Percentiles rank a stretch among this genome's conserved stretches.
phyloP scores from a whole-genome alignment of 2,888 invertebrate genomes.

The Bruchidius siliquastri region DNA sequence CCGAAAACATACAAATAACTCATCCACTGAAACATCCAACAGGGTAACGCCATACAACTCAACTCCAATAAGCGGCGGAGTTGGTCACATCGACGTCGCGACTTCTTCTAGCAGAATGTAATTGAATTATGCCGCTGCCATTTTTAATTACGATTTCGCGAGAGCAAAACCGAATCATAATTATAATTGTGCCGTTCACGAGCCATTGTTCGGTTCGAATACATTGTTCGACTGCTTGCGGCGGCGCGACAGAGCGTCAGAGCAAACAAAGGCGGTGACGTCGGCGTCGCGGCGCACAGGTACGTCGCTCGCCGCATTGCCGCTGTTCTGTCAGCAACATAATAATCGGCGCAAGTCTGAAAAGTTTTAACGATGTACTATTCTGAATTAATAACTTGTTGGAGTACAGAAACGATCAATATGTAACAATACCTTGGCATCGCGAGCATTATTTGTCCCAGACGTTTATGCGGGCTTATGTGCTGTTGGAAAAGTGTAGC shows the following conservation, averaged over 20 bases:
- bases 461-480: too few relatives aligned
- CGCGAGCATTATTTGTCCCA: background rate
- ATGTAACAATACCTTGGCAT: conserved; percentile 29
- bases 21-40: background rate
- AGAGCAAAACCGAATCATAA: conserved; percentile 43
- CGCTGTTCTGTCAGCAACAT: conserved; percentile 12
- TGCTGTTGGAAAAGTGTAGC: too few relatives aligned
- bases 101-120: background rate
- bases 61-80: background rate
- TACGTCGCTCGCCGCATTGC: background rate
- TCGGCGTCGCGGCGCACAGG: conserved; percentile 19
- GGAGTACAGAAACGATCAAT: conserved; percentile 40
- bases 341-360: conserved; percentile 46
- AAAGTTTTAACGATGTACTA: conserved; percentile 46
- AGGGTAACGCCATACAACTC: background rate
- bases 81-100: background rate
- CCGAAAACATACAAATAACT: background rate
- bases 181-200: conserved; percentile 44
- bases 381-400: conserved; percentile 46
- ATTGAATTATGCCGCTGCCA: conserved; percentile 20
- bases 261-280: conserved; percentile 40
- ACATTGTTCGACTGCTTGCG: background rate
- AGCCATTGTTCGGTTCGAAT: conserved; percentile 37
- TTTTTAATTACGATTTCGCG: conserved; percentile 43
- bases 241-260: conserved; percentile 33